A percentile compares a stretch with the other conserved stretches of the same genome.
These are phyloP conservation scores for Belgica antarctica DNA, from an alignment of 2,888 invertebrate genomes.

Conservation along the genomic window DNA sequence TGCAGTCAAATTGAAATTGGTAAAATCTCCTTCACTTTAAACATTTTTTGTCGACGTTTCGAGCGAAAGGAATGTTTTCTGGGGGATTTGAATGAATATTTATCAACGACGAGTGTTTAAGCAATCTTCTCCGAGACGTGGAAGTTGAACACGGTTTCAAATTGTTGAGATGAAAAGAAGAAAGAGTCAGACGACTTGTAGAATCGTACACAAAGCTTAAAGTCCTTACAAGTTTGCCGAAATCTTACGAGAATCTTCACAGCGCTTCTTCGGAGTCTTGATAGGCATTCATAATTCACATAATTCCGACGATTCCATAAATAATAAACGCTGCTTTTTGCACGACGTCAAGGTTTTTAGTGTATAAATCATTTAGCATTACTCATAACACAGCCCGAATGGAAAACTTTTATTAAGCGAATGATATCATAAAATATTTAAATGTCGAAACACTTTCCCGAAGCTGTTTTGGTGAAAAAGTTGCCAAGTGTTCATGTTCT, in stretches of 20 bases:
- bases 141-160: too few species aligned
- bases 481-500: conserved; percentile 25
- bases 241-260: background rate
- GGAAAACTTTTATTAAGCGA: conserved; percentile 43
- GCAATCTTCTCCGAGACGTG: background rate
- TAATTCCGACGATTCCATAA: conserved; percentile 41
- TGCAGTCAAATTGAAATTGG: conserved; percentile 38
- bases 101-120: background rate
- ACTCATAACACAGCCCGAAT: conserved; percentile 31
- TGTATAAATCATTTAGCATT: conserved; percentile 43
- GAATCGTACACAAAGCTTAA: background rate
- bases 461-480: background rate
- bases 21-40: background rate
- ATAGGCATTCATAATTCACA: conserved; percentile 23
- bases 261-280: background rate
- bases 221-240: background rate
- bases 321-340: conserved; percentile 36
- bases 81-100: conserved; percentile 21
- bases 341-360: background rate
- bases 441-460: conserved; percentile 37
- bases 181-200: conserved; percentile 12
- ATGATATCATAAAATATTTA: conserved; percentile 42
- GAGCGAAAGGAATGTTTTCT: background rate
- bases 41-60: background rate
- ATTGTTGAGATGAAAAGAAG: background rate